Base-by-base conservation (phyloP, 2,113 vertebrate genomes). In the Scopus umbretta region DNA sequence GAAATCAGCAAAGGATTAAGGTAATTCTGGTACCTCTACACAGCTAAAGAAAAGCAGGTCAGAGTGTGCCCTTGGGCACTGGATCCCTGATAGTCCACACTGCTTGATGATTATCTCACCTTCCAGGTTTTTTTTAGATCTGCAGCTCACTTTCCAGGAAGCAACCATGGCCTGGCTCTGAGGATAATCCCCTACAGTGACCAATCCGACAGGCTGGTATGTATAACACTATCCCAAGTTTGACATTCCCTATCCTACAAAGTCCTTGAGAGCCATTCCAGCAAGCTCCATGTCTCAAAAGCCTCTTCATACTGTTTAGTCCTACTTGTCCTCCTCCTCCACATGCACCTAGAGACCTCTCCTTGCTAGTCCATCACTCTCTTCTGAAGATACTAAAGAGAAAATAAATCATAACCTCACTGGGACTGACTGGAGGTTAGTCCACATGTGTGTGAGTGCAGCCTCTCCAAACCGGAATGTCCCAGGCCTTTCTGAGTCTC, bases 1-100 rank as follows among this genome's bases (percentile, higher is more conserved):
- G 7, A 88, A 92, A 94, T 80, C 79, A 71, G 80, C 50, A 86
- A 82, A 68, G 32, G 67, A 90, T 92, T 96, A 88, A 93, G 65
- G 63, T 59, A 88, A 70, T 52, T 70, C 15, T 14, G 40, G 16
- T 82, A 80, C 73, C 9, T 74, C 43, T 61, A 81, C 11, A 43
- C 47, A 85, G 70, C 32, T 88, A 50, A 76, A 88, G 53, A 79
- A 92, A 92, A 68, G 34, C 16, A 85, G 43, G 45, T 68, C 52
- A 79, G 49, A 84, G 63, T 34, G 49, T 53, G 27, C 10, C 45
- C 52, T 85, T 72, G 58, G 52, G 30, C 40, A 34, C 32, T 38
- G n/a, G 18, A 62, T 80, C 20, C 22, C 38, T 1, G 0, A 26
- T 12, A 61, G 40, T 36, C 30, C 34, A 56, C 16, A 25, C 10